Conservation (phyloP, 1,140 invertebrate species). For the Semibalanus balanoides region DNA sequence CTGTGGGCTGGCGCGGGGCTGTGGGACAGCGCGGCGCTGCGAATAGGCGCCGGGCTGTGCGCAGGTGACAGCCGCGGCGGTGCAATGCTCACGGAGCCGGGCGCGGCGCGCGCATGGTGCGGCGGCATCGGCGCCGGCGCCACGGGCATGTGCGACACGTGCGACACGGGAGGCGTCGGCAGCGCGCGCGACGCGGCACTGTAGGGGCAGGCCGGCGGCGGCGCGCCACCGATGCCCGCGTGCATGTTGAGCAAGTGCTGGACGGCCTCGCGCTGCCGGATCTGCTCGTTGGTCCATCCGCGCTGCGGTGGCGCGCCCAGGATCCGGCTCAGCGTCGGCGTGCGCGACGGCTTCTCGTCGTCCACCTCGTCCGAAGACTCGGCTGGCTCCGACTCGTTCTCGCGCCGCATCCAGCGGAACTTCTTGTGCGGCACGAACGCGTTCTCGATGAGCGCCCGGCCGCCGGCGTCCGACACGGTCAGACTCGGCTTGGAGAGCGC, state of each 20-base stretch:
- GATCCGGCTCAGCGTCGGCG: slow-evolving; percentile 1
- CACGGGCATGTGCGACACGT: neutral
- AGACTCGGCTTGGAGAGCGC: slow-evolving; percentile 39
- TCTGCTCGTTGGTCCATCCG: neutral
- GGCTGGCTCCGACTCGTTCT: slow-evolving; percentile 23
- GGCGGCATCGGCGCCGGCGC: neutral
- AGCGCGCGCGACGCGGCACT: slow-evolving; percentile 12
- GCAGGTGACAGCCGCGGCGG: slow-evolving; percentile 1
- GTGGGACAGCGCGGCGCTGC: slow-evolving; percentile 9
- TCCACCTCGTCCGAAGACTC: slow-evolving; percentile 12
- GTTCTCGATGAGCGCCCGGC: slow-evolving; percentile 67
- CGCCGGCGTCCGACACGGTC: slow-evolving; percentile 54
- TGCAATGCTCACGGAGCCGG: neutral
- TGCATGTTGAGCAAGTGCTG: slow-evolving; percentile 30
- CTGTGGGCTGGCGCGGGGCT: slow-evolving; percentile 13
- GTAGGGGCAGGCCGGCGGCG: slow-evolving; percentile 8
- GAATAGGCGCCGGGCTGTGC: slow-evolving; percentile 9
- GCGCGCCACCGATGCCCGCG: slow-evolving; percentile 25
- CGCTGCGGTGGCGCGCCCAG: neutral
- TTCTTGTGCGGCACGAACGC: slow-evolving; percentile 91
- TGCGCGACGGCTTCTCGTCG: neutral
- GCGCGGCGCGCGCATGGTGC: neutral
- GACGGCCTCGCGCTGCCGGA: slow-evolving; percentile 18
- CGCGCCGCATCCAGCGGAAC: slow-evolving; percentile 43
- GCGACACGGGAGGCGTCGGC: slow-evolving; percentile 18